phyloP scores from a whole-genome alignment of 2,797 vertebrate species.

The Sebastes hopkinsi region DNA sequence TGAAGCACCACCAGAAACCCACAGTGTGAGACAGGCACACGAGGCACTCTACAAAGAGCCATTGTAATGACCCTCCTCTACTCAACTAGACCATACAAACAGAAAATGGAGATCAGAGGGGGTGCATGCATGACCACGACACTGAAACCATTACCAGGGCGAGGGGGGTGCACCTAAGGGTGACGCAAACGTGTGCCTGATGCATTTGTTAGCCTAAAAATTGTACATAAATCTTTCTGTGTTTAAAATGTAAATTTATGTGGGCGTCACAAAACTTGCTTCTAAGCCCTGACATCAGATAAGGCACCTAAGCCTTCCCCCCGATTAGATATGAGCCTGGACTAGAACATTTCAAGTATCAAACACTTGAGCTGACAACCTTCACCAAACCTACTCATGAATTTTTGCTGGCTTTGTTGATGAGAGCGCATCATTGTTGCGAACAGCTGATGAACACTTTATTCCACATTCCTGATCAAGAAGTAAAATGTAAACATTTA shows the following conservation, averaged over 20 bases:
- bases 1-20: conserved; percentile 75
- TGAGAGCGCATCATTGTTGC: conserved; percentile 8
- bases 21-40: conserved; percentile 67
- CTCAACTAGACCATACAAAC: conserved; percentile 60
- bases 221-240: neutral
- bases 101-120: conserved; percentile 69
- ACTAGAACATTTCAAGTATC: conserved; percentile 17
- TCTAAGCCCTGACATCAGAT: conserved; percentile 42
- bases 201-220: conserved; percentile 4
- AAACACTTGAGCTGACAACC: conserved; percentile 19
- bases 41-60: conserved; percentile 70
- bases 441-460: neutral
- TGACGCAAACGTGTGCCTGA: neutral
- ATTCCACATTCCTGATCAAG: neutral
- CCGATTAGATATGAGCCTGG: conserved; percentile 47
- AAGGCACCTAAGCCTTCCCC: conserved; percentile 12
- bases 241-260: conserved; percentile 33
- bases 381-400: conserved; percentile 31
- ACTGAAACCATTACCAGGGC: conserved; percentile 44
- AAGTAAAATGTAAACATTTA: neutral
- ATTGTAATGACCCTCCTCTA: conserved; percentile 70
- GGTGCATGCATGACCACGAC: conserved; percentile 32
- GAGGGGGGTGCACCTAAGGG: neutral
- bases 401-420: conserved; percentile 13
- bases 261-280: conserved; percentile 22